phyloP scores from a whole-genome alignment of 2,888 invertebrate genomes.

The Carterocephalus palaemon region DNA sequence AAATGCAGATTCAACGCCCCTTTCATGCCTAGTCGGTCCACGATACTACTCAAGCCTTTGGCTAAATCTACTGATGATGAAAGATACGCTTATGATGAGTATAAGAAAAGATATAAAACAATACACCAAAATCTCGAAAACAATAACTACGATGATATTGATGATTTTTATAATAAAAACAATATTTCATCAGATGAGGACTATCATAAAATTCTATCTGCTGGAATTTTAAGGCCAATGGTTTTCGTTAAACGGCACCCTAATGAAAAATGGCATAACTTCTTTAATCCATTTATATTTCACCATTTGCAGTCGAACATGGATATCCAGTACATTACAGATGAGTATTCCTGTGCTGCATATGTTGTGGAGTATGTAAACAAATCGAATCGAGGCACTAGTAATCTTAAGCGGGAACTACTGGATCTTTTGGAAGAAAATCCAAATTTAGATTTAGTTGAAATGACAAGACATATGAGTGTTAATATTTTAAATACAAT shows the following conservation, averaged over 20 bases:
- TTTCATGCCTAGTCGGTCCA: conserved; percentile 35
- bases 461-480: conserved; percentile 26
- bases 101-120: conserved; percentile 25
- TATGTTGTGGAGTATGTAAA: conserved; percentile 48
- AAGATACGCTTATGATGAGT: conserved; percentile 25
- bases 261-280: conserved; percentile 47
- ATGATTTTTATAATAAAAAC: conserved; percentile 32
- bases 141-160: conserved; percentile 29
- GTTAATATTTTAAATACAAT: conserved; percentile 37
- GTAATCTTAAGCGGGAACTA: conserved; percentile 40
- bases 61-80: conserved; percentile 26
- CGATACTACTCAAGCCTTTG: conserved; percentile 29
- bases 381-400: conserved; percentile 41
- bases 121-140: too few relatives aligned
- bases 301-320: conserved; percentile 37
- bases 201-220: conserved; percentile 29
- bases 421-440: conserved; percentile 32
- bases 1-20: conserved; percentile 43
- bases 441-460: conserved; percentile 25
- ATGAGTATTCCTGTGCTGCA: conserved; percentile 38
- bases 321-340: conserved; percentile 25
- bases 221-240: conserved; percentile 44
- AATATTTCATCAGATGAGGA: conserved; percentile 32
- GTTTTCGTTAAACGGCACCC: conserved; percentile 41
- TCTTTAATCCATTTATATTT: conserved; percentile 50